phyloP scores from a whole-genome alignment of 2,797 vertebrate species.

The Myotis vivesi region DNA sequence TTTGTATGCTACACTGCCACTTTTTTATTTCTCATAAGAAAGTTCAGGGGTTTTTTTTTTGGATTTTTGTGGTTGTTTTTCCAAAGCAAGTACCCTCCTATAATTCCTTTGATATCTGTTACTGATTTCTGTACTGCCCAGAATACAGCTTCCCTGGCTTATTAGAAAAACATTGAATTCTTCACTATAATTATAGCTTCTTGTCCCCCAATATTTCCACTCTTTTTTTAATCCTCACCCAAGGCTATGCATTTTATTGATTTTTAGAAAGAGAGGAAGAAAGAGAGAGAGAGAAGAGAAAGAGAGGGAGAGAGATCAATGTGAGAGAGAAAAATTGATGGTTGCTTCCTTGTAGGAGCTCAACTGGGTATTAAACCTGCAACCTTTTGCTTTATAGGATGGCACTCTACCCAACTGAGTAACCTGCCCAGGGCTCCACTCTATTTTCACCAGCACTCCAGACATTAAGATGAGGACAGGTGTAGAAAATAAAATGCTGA shows the following conservation, averaged over 20 bases:
- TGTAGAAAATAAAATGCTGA: not conserved
- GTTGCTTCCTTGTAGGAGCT: not conserved
- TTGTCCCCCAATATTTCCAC: fast-evolving
- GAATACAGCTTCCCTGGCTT: not conserved
- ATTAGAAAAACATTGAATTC: not conserved
- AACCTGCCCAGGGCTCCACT: not conserved
- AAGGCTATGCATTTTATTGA: not conserved
- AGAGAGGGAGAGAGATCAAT: not conserved
- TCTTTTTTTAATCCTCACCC: not conserved
- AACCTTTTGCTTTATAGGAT: not conserved
- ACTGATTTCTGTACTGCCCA: not conserved
- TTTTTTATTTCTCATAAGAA: not conserved
- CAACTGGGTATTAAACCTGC: not conserved
- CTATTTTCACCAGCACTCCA: not conserved
- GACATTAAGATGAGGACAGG: not conserved
- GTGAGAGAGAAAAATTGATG: not conserved
- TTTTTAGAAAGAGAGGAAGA: not conserved
- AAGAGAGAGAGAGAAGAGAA: not conserved
- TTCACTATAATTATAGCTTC: not conserved
- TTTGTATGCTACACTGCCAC: not conserved
- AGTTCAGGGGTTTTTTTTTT: not conserved
- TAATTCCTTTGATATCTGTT: not conserved
- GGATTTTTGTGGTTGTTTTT: not conserved
- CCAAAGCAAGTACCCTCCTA: not conserved
- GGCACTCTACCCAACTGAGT: not conserved